A percentile compares a stretch with the other conserved stretches of the same genome.
These are phyloP conservation scores for Rhingia campestris DNA, from an alignment of 2,888 invertebrate genomes.

Conservation along the genomic window DNA sequence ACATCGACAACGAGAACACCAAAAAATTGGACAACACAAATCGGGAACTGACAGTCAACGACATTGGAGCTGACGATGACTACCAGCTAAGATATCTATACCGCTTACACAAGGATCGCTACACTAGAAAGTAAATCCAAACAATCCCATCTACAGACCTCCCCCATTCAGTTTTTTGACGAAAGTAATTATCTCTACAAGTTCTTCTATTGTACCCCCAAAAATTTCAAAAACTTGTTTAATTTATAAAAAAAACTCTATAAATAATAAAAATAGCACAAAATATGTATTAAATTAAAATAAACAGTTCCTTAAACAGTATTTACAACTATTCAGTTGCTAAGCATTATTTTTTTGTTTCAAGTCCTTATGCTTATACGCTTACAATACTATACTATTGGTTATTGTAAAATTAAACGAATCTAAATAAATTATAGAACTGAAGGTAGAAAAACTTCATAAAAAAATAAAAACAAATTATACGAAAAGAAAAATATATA, in stretches of 20 bases:
- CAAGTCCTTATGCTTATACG: constrained; percentile 9
- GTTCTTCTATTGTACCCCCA: background rate
- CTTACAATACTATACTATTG: constrained; percentile 23
- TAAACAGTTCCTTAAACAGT: constrained; percentile 66
- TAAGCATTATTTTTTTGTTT: constrained; percentile 23
- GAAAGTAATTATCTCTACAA: background rate
- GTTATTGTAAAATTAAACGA: constrained; percentile 54
- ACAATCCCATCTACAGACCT: background rate
- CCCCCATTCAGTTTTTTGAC: background rate
- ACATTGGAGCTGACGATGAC: constrained; percentile 76
- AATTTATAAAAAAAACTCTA: constrained; percentile 9
- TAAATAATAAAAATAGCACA: constrained; percentile 45
- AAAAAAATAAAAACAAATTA: constrained; percentile 35
- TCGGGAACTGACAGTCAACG: constrained; percentile 63
- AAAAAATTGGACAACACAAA: constrained; percentile 63
- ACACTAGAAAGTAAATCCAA: constrained; percentile 74
- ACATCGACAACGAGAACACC: constrained; percentile 60
- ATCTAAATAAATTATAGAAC: constrained; percentile 47
- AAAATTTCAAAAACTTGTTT: background rate
- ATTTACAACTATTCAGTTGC: constrained; percentile 39
- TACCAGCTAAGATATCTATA: constrained; percentile 80
- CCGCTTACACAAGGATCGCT: constrained; percentile 80
- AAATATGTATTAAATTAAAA: constrained; percentile 48
- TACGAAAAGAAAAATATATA: constrained; percentile 48
- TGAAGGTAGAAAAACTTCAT: constrained; percentile 52